Evolutionary conservation across 2,888 invertebrate genomes (phyloP), one percentile per base, ranked within the genome.

Genomic region (Lamellibrachia satsuma): DNA sequence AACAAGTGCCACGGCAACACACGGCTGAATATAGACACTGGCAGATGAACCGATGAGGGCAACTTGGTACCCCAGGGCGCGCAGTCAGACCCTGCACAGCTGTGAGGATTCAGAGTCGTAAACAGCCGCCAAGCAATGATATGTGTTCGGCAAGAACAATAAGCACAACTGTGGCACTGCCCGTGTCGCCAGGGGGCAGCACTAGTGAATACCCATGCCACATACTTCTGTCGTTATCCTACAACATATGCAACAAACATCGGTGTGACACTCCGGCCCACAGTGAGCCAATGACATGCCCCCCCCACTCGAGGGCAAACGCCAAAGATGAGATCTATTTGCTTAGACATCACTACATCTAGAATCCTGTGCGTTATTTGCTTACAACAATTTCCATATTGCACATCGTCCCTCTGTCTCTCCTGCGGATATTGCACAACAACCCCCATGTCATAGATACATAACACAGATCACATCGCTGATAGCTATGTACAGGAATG

Each of bases 201-300:
- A 93, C 92, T 93, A 92, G 92, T 92, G 93, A 91, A 93, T 93
- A 39, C 95, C 95, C 95, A 95, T 94, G 93, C 95, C 95, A 94
- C 95, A 95, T 90, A 95, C 95, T 94, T 95, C 95, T 93, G 95
- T 94, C 90, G 95, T 95, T 94, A 95, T 95, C 95, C 95, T 95
- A 95, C 92, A 95, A 95, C 75, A 75, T 22, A 75, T 6, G 15
- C 75, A 75, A 75, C 93, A 92, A 95, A 93, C 94, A 75, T 75
- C 75, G 22, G 75, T 75, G 75, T 75, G 75, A 75, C 75, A 75
- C 75, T 75, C 22, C 4, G 75, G 15, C 22, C 75, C 75, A 22
- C 75, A 75, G 75, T 6, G 75, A 15, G n/a, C 75, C 75, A 75
- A 75, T n/a, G 15, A 15, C 57, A 57, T 57, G 75, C 22, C 75